These are phyloP conservation scores for Limnephilus auricula DNA, from an alignment of 2,888 invertebrate species.

Conservation along the genomic window DNA sequence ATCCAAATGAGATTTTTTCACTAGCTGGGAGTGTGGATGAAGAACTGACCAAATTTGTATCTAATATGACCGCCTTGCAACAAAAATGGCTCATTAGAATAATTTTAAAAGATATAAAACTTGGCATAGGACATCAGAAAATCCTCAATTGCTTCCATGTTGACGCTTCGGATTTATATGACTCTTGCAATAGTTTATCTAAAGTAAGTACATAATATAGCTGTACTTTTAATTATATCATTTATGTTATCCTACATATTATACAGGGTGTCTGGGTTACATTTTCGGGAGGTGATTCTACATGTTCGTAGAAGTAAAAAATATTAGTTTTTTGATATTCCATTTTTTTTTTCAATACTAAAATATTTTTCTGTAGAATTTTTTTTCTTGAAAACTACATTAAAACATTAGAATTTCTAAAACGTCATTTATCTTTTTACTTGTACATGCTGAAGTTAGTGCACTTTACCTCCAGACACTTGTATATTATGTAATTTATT, in stretches of 20 bases:
- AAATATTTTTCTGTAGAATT: too few relatives aligned
- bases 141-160: conserved; percentile 87
- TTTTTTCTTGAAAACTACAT: too few relatives aligned
- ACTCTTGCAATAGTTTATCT: conserved; percentile 82
- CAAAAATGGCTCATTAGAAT: conserved; percentile 95
- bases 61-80: conserved; percentile 84
- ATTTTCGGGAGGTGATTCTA: too few relatives aligned
- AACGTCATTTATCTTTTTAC: too few relatives aligned
- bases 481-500: too few relatives aligned
- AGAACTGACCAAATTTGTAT: conserved; percentile 82
- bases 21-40: conserved; percentile 76
- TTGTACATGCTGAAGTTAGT: too few relatives aligned
- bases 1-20: background rate
- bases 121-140: conserved; percentile 85
- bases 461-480: too few relatives aligned
- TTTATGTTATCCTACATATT: background rate
- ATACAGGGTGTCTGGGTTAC: background rate
- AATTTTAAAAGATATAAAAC: conserved; percentile 89
- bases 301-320: too few relatives aligned
- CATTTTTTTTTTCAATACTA: too few relatives aligned
- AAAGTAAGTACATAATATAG: conserved; percentile 76
- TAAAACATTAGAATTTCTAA: too few relatives aligned
- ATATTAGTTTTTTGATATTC: too few relatives aligned
- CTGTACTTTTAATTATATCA: background rate
- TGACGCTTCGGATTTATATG: conserved; percentile 87